Percentiles rank a stretch among this genome's conserved stretches.
Evolutionary conservation across 2,888 invertebrate genomes (phyloP).

Genomic region (Subacronicta megacephala): DNA sequence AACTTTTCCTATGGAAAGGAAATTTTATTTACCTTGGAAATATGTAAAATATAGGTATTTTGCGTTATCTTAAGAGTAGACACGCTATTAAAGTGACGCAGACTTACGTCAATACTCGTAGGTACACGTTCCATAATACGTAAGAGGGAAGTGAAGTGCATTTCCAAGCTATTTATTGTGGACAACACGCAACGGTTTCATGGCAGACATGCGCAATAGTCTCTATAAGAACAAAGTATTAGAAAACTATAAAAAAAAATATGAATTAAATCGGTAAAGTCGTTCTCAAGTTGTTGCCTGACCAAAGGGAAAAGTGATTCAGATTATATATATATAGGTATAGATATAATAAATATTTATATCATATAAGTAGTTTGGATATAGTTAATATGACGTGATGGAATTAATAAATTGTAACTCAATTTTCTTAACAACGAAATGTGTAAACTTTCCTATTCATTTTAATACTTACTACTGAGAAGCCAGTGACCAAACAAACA

Average conservation of each 20-base stretch:
- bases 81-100: conserved; percentile 32
- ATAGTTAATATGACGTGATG: too few species aligned
- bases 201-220: conserved; percentile 2
- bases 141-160: conserved; percentile 33
- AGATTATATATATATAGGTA: too few species aligned
- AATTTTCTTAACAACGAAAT: too few species aligned
- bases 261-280: too few species aligned
- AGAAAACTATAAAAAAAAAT: too few species aligned
- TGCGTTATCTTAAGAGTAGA: conserved; percentile 9
- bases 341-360: too few species aligned
- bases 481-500: not conserved
- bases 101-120: conserved; percentile 27
- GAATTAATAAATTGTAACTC: too few species aligned
- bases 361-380: too few species aligned
- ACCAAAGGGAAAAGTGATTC: too few species aligned
- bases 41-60: not conserved
- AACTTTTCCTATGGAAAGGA: not conserved
- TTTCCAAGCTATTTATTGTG: conserved; percentile 7
- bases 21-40: not conserved
- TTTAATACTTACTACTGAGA: too few species aligned
- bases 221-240: not conserved
- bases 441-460: too few species aligned
- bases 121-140: conserved; percentile 30
- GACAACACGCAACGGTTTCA: conserved; percentile 13
- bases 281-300: too few species aligned